Base-by-base conservation (phyloP, 2,113 vertebrate species). In the Muntiacus muntjak region DNA sequence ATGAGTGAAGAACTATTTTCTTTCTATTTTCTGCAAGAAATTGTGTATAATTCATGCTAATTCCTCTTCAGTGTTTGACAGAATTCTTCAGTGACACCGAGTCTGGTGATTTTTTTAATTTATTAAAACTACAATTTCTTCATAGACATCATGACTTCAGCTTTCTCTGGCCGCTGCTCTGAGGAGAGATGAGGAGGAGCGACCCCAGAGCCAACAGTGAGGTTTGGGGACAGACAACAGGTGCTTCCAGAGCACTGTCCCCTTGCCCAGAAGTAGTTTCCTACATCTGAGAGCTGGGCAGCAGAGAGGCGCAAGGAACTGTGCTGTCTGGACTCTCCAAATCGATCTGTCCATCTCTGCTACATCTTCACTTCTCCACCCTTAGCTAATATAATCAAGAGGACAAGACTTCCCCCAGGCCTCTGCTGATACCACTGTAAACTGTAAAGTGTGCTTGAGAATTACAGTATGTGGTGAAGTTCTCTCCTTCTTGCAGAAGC, bases 361-460 rank as follows among this genome's bases (percentile, higher is more conserved):
- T 87, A 9, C 6, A 2, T 47, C 45, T n/a, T 74, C 14, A 6
- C 67, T 33, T 95, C 95, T 82, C 93, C 54, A n/a, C 0, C 6
- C 19, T n/a, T 93, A 3, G 5, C 0, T 64, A 96, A 12, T 1
- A 3, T 2, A 33, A 62, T 30, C 71, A 96, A 50, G 26, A 90
- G 1, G 47, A 30, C 58, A 12, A 45, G 89, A 14, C 30, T 30
- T 2, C 17, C 55, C 10, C 88, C 78, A 3, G 83, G 88, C 2
- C 33, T 91, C 43, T 92, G 95, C 50, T 60, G 79, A 23, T 92
- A 92, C 89, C 97, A 96, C 40, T 85, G n/a, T 23, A 94, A 26
- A 6, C 0, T 14, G 12, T 23, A 36, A 71, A 36, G 6, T 28
- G 28, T 0, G 28, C 30, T 23, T 14, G 90, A 87, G 43, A 78